Evolutionary conservation across 2,113 vertebrate genomes (phyloP), one percentile per base, ranked within the genome.

Genomic region (Scortum barcoo): DNA sequence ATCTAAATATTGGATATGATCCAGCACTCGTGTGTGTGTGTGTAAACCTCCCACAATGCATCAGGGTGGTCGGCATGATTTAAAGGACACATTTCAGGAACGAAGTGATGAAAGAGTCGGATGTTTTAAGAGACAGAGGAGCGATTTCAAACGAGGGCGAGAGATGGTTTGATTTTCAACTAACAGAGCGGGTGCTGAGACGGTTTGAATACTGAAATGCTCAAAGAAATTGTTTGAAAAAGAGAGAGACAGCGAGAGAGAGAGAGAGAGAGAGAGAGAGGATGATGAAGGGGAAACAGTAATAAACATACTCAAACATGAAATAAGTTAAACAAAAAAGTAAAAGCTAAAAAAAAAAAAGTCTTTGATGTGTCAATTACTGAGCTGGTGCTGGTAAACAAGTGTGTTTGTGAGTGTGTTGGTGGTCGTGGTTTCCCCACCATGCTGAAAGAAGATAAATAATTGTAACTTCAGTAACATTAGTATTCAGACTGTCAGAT

Each of bases 301-400:
- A 76, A 80, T 62, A 78, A 84, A 84, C 26, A 80, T 65, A 46
- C 38, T 28, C 20, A 83, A 66, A 80, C 36, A 56, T 60, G 24
- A 69, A 67, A 57, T 44, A 69, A 60, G 16, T 60, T 76, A 73
- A 73, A 67, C 62, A 81, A 67, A 56, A 7, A 50, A 61, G 4
- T 22, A 56, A 72, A 77, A 46, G 12, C 48, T 33, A 33, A 33
- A 40, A 66, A 62, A 48, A 50, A 12, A 20, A 65, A 12, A 5
- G 38, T 57, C 28, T 83, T 78, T 72, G 78, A 89, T 83, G n/a
- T 89, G 75, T 88, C 78, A 75, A 51, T 75, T 76, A 73, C 42
- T 57, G 51, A 71, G 73, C 33, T 11, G 0, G 20, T 22, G 65
- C 28, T 80, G 40, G 76, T 66, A 87, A 84, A 85, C 50, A 80